Conservation (phyloP, 2,888 invertebrate species). For the Phortica okadai region DNA sequence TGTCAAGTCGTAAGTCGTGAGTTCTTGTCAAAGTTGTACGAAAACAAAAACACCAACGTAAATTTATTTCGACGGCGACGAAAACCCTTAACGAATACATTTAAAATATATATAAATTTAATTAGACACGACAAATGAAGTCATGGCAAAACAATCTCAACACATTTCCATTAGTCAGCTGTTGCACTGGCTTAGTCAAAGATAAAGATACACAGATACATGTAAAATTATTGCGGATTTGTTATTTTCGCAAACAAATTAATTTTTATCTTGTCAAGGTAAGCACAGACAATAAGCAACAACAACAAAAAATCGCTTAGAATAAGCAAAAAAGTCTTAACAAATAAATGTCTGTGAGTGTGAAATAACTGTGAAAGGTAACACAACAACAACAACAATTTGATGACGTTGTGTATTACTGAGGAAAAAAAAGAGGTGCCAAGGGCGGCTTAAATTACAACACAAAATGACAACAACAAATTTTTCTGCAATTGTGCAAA, state of each 20-base stretch:
- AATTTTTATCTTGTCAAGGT: neutral
- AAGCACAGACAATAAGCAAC: neutral
- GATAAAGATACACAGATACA: neutral
- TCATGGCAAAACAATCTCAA: neutral
- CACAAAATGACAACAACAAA: neutral
- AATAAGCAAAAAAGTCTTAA: neutral
- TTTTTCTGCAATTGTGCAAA: neutral
- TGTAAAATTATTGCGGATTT: neutral
- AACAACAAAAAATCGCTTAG: neutral
- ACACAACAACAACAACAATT: no score
- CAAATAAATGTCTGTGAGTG: neutral
- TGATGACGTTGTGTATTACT: conserved; percentile 14
- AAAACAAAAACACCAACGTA: neutral
- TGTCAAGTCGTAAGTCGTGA: neutral
- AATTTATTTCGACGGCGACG: neutral
- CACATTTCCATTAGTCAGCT: neutral
- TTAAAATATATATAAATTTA: neutral
- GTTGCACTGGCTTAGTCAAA: neutral
- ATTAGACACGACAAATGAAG: conserved; percentile 8
- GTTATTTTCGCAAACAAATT: neutral
- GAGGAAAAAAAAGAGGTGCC: conserved; percentile 13
- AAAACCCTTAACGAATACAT: neutral
- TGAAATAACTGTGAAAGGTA: conserved; percentile 17
- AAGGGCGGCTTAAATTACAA: conserved; percentile 26
- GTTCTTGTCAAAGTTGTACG: neutral